Percentiles rank a stretch among this genome's conserved stretches.
phyloP scores from a whole-genome alignment of 2,888 invertebrate genomes.

The Cylloceria caligata region DNA sequence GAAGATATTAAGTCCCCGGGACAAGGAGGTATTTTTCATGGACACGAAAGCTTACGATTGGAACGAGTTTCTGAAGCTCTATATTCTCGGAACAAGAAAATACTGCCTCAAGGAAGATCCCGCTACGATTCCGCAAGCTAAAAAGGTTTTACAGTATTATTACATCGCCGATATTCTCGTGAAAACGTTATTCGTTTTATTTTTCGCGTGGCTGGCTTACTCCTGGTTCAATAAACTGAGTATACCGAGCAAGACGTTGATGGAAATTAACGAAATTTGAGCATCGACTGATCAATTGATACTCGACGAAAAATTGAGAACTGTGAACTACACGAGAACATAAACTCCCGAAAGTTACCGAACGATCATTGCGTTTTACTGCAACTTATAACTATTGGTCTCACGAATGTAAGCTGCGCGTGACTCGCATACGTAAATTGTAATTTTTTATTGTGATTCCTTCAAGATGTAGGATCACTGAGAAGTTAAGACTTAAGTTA shows the following conservation, averaged over 20 bases:
- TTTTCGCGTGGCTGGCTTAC: constrained; percentile 77
- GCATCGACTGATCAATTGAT: background rate
- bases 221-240: constrained; percentile 37
- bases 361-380: background rate
- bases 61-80: constrained; percentile 89
- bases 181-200: constrained; percentile 70
- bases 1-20: constrained; percentile 77
- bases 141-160: constrained; percentile 85
- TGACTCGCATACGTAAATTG: background rate
- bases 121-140: constrained; percentile 90
- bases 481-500: too few species aligned
- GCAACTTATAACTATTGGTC: background rate
- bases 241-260: constrained; percentile 45
- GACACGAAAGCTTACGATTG: constrained; percentile 86
- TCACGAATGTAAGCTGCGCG: background rate
- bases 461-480: too few species aligned
- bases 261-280: constrained; percentile 59
- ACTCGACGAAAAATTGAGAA: constrained; percentile 2
- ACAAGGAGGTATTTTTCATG: constrained; percentile 84
- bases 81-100: constrained; percentile 93
- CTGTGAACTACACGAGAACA: background rate
- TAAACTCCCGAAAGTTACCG: background rate
- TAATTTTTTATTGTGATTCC: background rate
- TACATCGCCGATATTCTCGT: constrained; percentile 76
- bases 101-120: constrained; percentile 94